Evolutionary conservation across 2,797 vertebrate genomes (phyloP), one percentile per base, ranked within the genome.

Genomic region (Euthynnus affinis): DNA sequence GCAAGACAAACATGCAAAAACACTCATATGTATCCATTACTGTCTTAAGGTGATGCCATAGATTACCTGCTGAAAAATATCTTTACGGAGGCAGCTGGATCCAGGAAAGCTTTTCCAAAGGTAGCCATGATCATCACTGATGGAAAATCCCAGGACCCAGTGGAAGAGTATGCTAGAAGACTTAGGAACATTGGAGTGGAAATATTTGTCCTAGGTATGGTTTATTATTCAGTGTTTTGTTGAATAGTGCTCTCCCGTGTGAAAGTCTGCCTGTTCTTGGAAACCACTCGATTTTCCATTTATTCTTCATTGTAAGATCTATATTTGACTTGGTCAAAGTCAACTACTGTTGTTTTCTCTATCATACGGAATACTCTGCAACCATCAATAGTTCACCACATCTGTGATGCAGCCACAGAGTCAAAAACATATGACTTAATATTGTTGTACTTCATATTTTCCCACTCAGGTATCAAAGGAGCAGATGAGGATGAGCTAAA

Each of bases 71-170:
- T 97, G 86, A 96, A 95, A 93, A 98, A 98, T 91, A 96, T 96
- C 65, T 99, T 99, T 81, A 97, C 91, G 53, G 96, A 97, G 53
- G 93, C 93, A 65, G 96, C 97, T 90, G 98, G 98, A 89, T 95
- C 98, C 90, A 96, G 98, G 91, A 97, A 96, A 94, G 92, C 89
- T 74, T 99, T 98, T 93, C 98, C 98, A 81, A 99, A 98, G 93
- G 96, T 99, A 83, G 98, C 98, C 87, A 96, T 99, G 94, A 96
- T 99, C 83, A 99, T 99, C 93, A 99, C 98, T 20, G 98, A 99
- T 84, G 98, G 98, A 93, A 99, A 99, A 95, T 99, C 98, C 74
- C 98, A 99, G 92, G 98, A 99, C 56, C 95, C 98, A 81, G 98
- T 99, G n/a, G 96, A 98, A 91, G 96, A 97, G 90, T 88, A 97